Percentiles rank a stretch among this genome's conserved stretches.
phyloP scores from a whole-genome alignment of 2,888 invertebrate genomes.

The Lepidocyrtoides sp. region DNA sequence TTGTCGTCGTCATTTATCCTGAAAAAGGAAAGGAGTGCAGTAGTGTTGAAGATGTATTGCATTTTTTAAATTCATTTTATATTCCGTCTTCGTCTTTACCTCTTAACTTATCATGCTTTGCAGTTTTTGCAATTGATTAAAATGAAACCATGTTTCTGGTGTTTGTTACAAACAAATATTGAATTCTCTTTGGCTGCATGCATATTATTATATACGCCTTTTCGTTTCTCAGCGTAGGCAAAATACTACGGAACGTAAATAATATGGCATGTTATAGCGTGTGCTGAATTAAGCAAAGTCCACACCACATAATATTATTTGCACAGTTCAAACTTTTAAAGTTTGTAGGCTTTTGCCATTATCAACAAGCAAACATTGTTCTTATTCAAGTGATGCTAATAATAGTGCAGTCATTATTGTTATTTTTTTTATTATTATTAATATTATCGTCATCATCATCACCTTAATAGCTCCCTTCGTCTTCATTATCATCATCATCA shows the following conservation, averaged over 20 bases:
- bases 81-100: not conserved
- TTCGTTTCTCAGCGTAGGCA: slow-evolving; percentile 1
- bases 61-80: not conserved
- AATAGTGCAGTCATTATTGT: slow-evolving; percentile 32
- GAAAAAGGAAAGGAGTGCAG: slow-evolving; percentile 42
- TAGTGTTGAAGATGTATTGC: not conserved
- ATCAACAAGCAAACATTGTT: slow-evolving; percentile 41
- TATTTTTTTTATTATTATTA: too few species aligned
- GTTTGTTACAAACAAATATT: slow-evolving; percentile 29
- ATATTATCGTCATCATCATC: slow-evolving; percentile 4
- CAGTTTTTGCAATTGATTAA: slow-evolving; percentile 13
- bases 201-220: too few species aligned
- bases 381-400: slow-evolving; percentile 32
- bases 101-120: too few species aligned
- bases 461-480: slow-evolving; percentile 2
- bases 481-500: slow-evolving; percentile 36
- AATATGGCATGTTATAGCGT: not conserved
- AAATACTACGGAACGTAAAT: too few species aligned
- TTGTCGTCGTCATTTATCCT: not conserved
- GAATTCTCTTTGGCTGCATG: not conserved
- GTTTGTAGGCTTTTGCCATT: slow-evolving; percentile 6
- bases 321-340: not conserved
- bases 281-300: not conserved
- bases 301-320: too few species aligned
- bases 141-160: slow-evolving; percentile 16